Evolutionary conservation across 2,797 vertebrate genomes (phyloP), one percentile per base, ranked within the genome.

Genomic region (Leontopithecus rosalia): DNA sequence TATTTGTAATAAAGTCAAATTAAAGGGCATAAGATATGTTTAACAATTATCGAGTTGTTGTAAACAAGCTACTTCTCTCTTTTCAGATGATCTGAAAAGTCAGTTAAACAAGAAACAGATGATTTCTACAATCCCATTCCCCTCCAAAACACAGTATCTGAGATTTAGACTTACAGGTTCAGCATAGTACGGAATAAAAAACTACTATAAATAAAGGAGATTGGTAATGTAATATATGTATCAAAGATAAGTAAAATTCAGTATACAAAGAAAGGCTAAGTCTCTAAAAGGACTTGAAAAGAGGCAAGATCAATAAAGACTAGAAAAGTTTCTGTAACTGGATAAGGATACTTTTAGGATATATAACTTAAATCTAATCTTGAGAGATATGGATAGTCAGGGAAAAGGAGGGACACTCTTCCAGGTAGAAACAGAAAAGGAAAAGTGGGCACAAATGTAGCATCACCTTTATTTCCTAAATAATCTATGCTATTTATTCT

Each of bases 221-320:
- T 33, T 17, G 3, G 30, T 64, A 57, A 4, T 4, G 3, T n/a
- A 17, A 83, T 79, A 0, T 57, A 70, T 20, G 43, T 11, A 64
- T 20, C 1, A 0, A 39, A 95, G 33, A 41, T 22, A 46, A 77
- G 75, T 20, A 70, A 33, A 72, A 80, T 76, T 92, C 43, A 28
- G 39, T 52, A 81, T 11, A 90, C 12, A 82, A 46, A 77, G 33
- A 88, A 80, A 90, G 2, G 46, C 13, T 79, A 46, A 86, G 30
- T 75, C 24, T 84, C 58, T 46, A 85, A 14, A 82, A 4, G 15
- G 84, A 90, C 48, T 72, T 28, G 95, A 80, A 95, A 96, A 87
- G 28, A 48, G 72, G 7, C n/a, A 58, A 83, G 46, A 57, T 61
- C 70, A 93, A 50, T 43, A 73, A 90, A 72, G 41, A 75, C 48